Conservation (phyloP, 2,797 vertebrate genomes). For the Intellagama lesueurii region DNA sequence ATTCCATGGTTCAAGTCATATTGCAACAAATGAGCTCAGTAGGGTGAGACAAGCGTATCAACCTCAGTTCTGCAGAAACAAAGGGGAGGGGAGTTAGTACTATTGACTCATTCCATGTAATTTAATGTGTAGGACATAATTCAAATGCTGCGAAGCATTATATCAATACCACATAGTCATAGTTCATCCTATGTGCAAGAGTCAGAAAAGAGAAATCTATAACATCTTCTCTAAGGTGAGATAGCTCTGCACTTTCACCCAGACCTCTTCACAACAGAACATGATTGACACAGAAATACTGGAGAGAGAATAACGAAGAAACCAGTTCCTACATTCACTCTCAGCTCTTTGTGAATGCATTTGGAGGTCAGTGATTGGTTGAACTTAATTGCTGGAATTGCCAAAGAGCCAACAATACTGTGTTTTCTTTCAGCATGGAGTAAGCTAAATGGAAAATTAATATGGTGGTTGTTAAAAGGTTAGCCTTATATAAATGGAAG, state of each 20-base stretch:
- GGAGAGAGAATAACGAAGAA: background rate
- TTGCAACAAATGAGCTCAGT: background rate
- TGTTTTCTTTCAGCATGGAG: background rate
- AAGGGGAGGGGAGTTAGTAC: no score
- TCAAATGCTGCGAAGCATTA: background rate
- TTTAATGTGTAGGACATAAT: background rate
- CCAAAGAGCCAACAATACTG: background rate
- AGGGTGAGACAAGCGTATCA: background rate
- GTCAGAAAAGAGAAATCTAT: slow-evolving; percentile 5
- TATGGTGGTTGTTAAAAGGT: slow-evolving; percentile 4
- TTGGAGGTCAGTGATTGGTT: background rate
- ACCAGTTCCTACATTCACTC: background rate
- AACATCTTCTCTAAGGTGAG: background rate
- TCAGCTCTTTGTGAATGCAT: background rate
- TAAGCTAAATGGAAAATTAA: slow-evolving; percentile 16
- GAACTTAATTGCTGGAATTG: slow-evolving; percentile 2
- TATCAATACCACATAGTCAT: background rate
- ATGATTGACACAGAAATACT: slow-evolving; percentile 15
- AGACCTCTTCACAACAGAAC: background rate
- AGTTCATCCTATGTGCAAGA: background rate
- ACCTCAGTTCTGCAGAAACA: background rate
- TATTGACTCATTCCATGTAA: background rate
- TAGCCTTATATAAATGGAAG: slow-evolving; percentile 15
- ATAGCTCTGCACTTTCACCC: background rate
- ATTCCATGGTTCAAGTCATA: background rate